Evolutionary conservation across 2,888 invertebrate species (phyloP), one percentile per base, ranked within the genome.

Genomic region (Nomada flava): DNA sequence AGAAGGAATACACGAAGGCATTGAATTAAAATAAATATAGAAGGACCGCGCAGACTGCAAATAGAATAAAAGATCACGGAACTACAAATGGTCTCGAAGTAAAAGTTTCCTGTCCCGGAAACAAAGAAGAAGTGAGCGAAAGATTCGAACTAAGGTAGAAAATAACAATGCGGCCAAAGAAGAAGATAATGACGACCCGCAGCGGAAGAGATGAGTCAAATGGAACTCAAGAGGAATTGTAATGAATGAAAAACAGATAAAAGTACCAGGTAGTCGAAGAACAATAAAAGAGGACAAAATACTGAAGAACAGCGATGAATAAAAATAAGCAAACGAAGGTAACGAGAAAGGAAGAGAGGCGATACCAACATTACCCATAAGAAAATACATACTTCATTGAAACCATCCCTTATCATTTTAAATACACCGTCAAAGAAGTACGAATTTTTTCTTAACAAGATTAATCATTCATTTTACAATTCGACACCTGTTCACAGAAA

Each of bases 241-340:
- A 7, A 1, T 18, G 53, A n/a, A 23, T 18, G 15, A 42, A 50
- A 23, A n/a, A 2, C 20, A n/a, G 47, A 65, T 47, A 9, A 57
- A 50, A n/a, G 47, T 57, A 47, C 26, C 36, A 18, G 15, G 18
- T 23, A 10, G 9, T 7, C 15, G 23, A 20, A 36, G 36, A 47
- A 13, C 55, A 76, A 63, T 71, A 47, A 63, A 60, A 29, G 59
- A 44, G 69, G 62, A 26, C 52, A 44, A 62, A 20, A 53, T 20
- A n/a, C 53, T 18, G 18, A 13, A 36, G 20, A 2, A 10, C n/a
- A 20, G 44, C 20, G 26, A 20, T 18, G 62, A 13, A 20, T 15
- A 36, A 50, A 60, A 23, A 52, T 15, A 26, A 36, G 36, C 36
- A 5, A 36, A 36, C 10, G 3, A n/a, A 42, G 4, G 15, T 53